These are phyloP conservation scores for Astyanax mexicanus DNA, from an alignment of 2,797 vertebrate genomes.

Conservation along the genomic window DNA sequence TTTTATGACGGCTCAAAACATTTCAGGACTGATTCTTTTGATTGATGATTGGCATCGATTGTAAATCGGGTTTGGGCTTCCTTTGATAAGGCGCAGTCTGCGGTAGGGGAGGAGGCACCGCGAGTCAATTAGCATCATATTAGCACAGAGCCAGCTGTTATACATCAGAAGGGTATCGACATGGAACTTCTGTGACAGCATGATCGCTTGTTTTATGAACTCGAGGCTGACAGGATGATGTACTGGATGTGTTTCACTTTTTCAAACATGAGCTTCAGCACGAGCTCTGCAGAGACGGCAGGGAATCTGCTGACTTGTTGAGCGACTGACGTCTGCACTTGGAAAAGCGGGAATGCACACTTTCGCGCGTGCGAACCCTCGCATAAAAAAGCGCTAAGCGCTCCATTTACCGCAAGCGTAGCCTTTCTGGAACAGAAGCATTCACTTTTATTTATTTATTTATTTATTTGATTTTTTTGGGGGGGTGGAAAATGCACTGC, in stretches of 20 bases:
- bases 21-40: constrained; percentile 48
- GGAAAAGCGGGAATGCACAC: neutral
- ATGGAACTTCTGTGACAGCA: constrained; percentile 52
- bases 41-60: constrained; percentile 61
- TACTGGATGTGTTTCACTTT: constrained; percentile 52
- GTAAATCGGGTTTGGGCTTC: constrained; percentile 44
- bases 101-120: constrained; percentile 9
- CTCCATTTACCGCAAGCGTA: neutral
- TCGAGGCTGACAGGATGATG: constrained; percentile 61
- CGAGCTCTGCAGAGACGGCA: constrained; percentile 60
- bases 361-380: neutral
- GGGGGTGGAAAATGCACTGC: constrained; percentile 34
- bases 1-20: constrained; percentile 29
- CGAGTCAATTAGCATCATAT: constrained; percentile 46
- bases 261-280: constrained; percentile 52
- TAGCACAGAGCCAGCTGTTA: constrained; percentile 62
- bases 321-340: constrained; percentile 39
- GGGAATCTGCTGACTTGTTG: constrained; percentile 37
- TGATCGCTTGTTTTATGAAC: constrained; percentile 69
- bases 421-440: constrained; percentile 16
- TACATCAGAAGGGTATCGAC: constrained; percentile 57
- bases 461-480: no score
- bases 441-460: no score
- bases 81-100: constrained; percentile 39
- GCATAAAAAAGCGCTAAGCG: no score